Evolutionary conservation across 2,797 vertebrate species (phyloP).

Genomic region (Gymnodraco acuticeps): DNA sequence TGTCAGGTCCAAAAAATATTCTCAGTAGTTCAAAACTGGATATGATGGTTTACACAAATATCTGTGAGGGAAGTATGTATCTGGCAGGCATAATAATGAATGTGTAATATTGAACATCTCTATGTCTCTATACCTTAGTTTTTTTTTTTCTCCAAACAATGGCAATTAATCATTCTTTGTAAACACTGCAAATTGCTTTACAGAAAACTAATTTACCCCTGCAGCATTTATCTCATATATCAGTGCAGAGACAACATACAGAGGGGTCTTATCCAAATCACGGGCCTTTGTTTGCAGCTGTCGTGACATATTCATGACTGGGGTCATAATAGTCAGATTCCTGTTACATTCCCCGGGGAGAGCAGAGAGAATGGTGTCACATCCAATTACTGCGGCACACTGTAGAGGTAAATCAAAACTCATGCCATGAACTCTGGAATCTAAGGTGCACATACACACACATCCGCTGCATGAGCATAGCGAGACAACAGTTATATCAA

Average conservation of each 20-base stretch:
- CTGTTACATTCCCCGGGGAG: slow-evolving; percentile 80
- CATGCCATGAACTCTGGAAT: slow-evolving; percentile 74
- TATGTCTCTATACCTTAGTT: slow-evolving; percentile 16
- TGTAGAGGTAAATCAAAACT: slow-evolving; percentile 83
- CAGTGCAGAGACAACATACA: slow-evolving; percentile 66
- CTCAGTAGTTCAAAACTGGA: slow-evolving; percentile 54
- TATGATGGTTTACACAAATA: slow-evolving; percentile 47
- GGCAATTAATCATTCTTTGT: slow-evolving; percentile 71
- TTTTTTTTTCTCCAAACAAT: slow-evolving; percentile 57
- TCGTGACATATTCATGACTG: slow-evolving; percentile 84
- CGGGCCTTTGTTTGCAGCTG: slow-evolving; percentile 79
- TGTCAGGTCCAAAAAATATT: slow-evolving; percentile 61
- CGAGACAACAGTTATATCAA: slow-evolving; percentile 67
- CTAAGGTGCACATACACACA: slow-evolving; percentile 40
- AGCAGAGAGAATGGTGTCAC: slow-evolving; percentile 82
- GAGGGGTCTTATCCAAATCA: slow-evolving; percentile 74
- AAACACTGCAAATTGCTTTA: slow-evolving; percentile 73
- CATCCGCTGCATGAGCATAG: slow-evolving; percentile 34
- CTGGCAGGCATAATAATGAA: slow-evolving; percentile 49
- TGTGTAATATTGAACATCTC: slow-evolving; percentile 41
- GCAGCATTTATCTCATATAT: slow-evolving; percentile 69
- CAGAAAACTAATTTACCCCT: slow-evolving; percentile 67
- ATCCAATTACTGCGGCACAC: slow-evolving; percentile 82
- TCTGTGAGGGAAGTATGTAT: slow-evolving; percentile 40
- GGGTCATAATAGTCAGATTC: slow-evolving; percentile 85